Evolutionary conservation across 2,888 invertebrate species (phyloP).

Genomic region (Amphipoea oculea): DNA sequence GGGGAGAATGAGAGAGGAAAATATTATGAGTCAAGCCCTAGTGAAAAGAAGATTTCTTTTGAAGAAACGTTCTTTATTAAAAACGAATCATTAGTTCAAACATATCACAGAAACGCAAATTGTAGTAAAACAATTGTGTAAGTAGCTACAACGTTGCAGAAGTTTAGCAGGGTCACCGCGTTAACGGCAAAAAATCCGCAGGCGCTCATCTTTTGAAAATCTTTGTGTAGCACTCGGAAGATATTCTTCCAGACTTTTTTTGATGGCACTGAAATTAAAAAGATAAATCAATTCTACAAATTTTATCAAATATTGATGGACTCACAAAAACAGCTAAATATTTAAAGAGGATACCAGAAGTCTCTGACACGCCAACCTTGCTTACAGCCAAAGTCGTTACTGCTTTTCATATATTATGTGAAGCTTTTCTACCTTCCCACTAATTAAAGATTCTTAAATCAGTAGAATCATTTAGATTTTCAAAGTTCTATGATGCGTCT

Average conservation of each 20-base stretch:
- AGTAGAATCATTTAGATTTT: not conserved
- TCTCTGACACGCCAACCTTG: not conserved
- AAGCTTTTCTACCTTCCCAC: not conserved
- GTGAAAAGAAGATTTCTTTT: not conserved
- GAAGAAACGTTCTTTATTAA: not conserved
- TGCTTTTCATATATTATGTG: not conserved
- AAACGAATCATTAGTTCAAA: not conserved
- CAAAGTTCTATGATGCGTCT: not conserved
- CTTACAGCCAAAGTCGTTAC: not conserved
- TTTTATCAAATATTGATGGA: not conserved
- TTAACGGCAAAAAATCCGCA: slow-evolving; percentile 45
- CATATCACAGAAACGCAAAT: slow-evolving; percentile 52
- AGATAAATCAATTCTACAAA: not conserved
- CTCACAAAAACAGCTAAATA: not conserved
- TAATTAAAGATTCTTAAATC: not conserved
- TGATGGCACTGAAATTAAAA: slow-evolving; percentile 35
- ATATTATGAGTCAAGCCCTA: not conserved
- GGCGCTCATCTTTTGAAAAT: slow-evolving; percentile 45
- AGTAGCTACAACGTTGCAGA: slow-evolving; percentile 49
- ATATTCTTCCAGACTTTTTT: slow-evolving; percentile 59
- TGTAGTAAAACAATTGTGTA: slow-evolving; percentile 56
- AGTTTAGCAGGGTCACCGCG: slow-evolving; percentile 36
- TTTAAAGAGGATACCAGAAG: not conserved
- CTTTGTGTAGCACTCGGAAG: slow-evolving; percentile 31
- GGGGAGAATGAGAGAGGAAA: not conserved